These are phyloP conservation scores for Drosophila sp. DNA, from an alignment of 1,140 invertebrate species.

Conservation along the genomic window DNA sequence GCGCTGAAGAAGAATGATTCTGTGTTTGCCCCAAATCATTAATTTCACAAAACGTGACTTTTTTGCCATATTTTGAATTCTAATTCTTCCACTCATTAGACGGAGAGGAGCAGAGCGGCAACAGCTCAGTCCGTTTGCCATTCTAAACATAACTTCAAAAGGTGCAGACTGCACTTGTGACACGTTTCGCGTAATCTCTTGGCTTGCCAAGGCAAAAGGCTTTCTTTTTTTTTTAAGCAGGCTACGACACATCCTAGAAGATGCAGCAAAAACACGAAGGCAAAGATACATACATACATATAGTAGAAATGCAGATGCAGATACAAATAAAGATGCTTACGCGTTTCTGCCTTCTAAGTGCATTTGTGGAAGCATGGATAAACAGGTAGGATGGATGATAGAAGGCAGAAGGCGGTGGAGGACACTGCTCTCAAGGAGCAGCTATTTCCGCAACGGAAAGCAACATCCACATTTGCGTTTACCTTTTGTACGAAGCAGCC, in stretches of 20 bases:
- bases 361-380: constrained; percentile 28
- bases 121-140: constrained; percentile 48
- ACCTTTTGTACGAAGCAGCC: constrained; percentile 47
- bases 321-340: constrained; percentile 63
- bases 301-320: constrained; percentile 47
- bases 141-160: constrained; percentile 80
- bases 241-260: constrained; percentile 47
- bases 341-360: constrained; percentile 63
- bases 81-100: constrained; percentile 75
- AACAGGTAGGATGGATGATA: background rate
- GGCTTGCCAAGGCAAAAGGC: constrained; percentile 44
- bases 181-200: constrained; percentile 79
- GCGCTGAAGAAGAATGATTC: constrained; percentile 38
- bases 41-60: constrained; percentile 78
- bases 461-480: constrained; percentile 54
- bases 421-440: constrained; percentile 58
- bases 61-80: constrained; percentile 79
- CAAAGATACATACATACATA: constrained; percentile 14
- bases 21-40: constrained; percentile 73
- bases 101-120: background rate
- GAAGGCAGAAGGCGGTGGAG: constrained; percentile 6
- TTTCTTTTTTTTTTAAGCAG: constrained; percentile 71
- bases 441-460: constrained; percentile 74
- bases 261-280: constrained; percentile 19
- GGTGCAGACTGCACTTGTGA: constrained; percentile 80